Conservation (phyloP, 1,140 invertebrate genomes). For the Ruditapes philippinarum region DNA sequence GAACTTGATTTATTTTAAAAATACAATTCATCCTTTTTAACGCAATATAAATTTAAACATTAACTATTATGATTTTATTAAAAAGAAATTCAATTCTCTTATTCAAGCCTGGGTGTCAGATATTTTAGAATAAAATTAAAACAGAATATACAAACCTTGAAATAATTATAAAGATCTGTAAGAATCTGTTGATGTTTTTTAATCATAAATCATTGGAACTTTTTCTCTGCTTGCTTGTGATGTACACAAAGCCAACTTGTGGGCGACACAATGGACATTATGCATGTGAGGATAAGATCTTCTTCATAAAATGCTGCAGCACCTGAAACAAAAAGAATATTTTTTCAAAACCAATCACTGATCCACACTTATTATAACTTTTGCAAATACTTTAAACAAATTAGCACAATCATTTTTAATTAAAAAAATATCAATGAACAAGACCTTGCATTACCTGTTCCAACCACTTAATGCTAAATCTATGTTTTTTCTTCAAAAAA, state of each 20-base stretch:
- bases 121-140: not conserved
- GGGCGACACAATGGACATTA: constrained; percentile 55
- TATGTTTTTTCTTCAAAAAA: too few relatives aligned
- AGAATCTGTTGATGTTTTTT: constrained; percentile 40
- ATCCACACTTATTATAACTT: too few relatives aligned
- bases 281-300: constrained; percentile 38
- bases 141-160: not conserved
- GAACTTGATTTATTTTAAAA: not conserved
- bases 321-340: not conserved
- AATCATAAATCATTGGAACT: not conserved
- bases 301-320: not conserved
- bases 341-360: too few relatives aligned
- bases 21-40: too few relatives aligned
- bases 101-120: too few relatives aligned
- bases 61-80: too few relatives aligned
- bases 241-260: constrained; percentile 53
- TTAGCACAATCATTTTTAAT: not conserved
- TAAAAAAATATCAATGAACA: not conserved
- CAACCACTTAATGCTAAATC: too few relatives aligned
- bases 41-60: too few relatives aligned
- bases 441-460: too few relatives aligned
- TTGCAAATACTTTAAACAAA: too few relatives aligned
- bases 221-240: constrained; percentile 58
- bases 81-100: too few relatives aligned
- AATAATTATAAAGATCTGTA: constrained; percentile 40